Evolutionary conservation across 2,797 vertebrate genomes (phyloP).

Genomic region (Mormyrops boulengeri): DNA sequence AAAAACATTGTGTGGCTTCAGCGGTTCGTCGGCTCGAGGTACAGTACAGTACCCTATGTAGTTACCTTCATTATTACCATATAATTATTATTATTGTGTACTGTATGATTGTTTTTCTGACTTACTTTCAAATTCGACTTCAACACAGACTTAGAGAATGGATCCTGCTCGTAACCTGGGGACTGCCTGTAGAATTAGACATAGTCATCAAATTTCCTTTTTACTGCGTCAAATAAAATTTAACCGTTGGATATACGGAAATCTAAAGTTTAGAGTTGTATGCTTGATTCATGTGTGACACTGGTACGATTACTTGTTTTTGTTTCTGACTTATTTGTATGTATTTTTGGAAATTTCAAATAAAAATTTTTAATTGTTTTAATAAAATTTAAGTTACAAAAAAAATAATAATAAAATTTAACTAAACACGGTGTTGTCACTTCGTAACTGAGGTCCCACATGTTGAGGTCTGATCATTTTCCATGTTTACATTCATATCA

Average conservation of each 20-base stretch:
- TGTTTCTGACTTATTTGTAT: too few species aligned
- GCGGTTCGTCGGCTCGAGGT: not conserved
- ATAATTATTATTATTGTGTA: not conserved
- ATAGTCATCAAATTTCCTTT: not conserved
- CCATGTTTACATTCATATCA: not conserved
- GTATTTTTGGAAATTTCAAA: too few species aligned
- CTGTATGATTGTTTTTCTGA: not conserved
- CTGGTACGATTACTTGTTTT: too few species aligned
- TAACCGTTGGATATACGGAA: too few species aligned
- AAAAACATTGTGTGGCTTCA: not conserved
- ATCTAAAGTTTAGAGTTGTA: too few species aligned
- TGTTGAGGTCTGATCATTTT: not conserved
- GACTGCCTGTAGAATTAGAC: not conserved
- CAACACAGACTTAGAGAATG: not conserved
- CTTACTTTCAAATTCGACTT: not conserved
- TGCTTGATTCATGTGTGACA: too few species aligned
- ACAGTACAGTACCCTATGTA: not conserved
- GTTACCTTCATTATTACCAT: not conserved
- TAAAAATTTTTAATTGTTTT: too few species aligned
- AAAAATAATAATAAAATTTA: too few species aligned
- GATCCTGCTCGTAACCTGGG: not conserved
- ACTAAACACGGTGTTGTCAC: not conserved
- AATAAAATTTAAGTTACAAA: too few species aligned
- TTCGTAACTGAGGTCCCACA: not conserved
- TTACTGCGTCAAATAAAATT: not conserved